phyloP scores from a whole-genome alignment of 2,888 invertebrate genomes.

The Epiblema foenella region DNA sequence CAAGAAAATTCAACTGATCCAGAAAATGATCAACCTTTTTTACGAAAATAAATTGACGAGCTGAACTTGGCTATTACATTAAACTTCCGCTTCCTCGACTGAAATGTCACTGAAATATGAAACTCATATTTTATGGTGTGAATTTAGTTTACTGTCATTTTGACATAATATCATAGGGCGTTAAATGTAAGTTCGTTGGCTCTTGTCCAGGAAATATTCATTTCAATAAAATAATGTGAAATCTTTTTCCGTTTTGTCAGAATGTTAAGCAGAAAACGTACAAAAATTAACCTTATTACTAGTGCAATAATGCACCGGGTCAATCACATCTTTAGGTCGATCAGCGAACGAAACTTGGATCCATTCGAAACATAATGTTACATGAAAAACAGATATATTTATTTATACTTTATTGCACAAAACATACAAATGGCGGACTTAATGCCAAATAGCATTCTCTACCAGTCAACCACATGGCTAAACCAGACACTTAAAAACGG shows the following conservation, averaged over 20 bases:
- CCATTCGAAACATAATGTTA: no score
- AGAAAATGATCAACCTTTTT: background rate
- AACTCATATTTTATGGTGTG: background rate
- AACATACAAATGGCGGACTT: no score
- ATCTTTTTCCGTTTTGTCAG: background rate
- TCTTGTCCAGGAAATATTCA: background rate
- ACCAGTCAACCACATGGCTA: no score
- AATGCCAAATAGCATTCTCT: no score
- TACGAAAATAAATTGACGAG: background rate
- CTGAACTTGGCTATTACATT: background rate
- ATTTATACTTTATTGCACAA: no score
- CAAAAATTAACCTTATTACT: no score
- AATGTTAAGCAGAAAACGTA: no score
- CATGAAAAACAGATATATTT: no score
- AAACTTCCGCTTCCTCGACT: background rate
- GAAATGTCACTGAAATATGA: background rate
- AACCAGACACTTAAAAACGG: no score
- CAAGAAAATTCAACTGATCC: background rate
- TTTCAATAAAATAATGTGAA: background rate
- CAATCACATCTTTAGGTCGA: no score
- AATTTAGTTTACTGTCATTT: background rate
- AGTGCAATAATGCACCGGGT: no score
- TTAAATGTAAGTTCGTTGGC: slow-evolving; percentile 1
- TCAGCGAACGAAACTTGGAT: no score
- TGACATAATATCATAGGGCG: background rate